Base-by-base conservation (phyloP, 2,113 vertebrate species). In the Salvelinus fontinalis region DNA sequence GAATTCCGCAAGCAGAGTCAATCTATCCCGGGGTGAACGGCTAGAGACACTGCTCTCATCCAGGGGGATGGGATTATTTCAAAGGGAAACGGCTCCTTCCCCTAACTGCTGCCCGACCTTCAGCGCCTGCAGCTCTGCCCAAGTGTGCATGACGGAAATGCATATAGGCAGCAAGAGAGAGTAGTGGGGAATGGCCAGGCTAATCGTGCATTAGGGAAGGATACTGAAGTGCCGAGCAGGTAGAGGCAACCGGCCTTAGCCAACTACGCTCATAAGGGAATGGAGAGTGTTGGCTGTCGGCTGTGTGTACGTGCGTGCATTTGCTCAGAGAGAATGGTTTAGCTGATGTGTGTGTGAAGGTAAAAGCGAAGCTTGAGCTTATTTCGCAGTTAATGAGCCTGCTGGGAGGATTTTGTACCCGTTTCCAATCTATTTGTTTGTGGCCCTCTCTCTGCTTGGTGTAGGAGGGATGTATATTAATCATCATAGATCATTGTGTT, bases 1-100 rank as follows among this genome's bases (percentile, higher is more conserved):
- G 84, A 92, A 93, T 94, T 93, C 92, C 75, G 84, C 49, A 48
- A 57, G 84, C 80, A 31, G 76, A 89, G 79, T 83, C 90, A 83
- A 86, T 92, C 27, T 89, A 59, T 86, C 85, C 80, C 1, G 84
- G 79, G 88, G 77, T 88, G 87, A 90, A 89, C 79, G 84, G 81
- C 82, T 85, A 73, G 81, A 89, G 84, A 83, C 79, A 78, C 79
- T 7, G 82, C 77, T 22, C n/a, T 62, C 59, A 8, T 62, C 59
- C 59, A 57, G 6, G 77, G 39, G 76, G 68, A 77, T 70, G 81
- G 83, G 80, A 79, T 81, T 75, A 82, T 90, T 90, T 88, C 84
- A 85, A 77, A 84, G 81, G 81, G 81, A 89, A 78, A 81, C 48
- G 31, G 68, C 71, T 76, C 73, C 74, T 80, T 83, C 80, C 65